Percentiles rank a stretch among this genome's conserved stretches.
phyloP scores from a whole-genome alignment of 2,888 invertebrate genomes.

The Lamproptera curius region DNA sequence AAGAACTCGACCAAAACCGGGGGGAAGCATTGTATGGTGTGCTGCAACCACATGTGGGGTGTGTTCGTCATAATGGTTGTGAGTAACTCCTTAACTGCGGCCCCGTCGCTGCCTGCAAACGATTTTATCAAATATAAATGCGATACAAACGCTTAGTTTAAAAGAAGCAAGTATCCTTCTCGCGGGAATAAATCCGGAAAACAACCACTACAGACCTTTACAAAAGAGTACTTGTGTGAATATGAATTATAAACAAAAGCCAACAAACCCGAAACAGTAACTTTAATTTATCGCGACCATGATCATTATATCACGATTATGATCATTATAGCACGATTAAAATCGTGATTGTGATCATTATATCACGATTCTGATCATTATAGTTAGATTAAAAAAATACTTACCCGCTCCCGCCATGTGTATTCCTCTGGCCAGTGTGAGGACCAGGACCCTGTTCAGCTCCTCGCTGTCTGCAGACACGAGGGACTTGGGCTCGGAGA shows the following conservation, averaged over 20 bases:
- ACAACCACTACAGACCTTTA: no score
- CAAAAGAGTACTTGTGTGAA: neutral
- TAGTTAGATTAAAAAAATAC: no score
- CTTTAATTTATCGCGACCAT: no score
- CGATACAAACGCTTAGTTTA: no score
- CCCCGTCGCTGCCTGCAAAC: constrained; percentile 75
- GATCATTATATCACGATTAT: no score
- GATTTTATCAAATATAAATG: neutral
- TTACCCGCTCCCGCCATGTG: constrained; percentile 91
- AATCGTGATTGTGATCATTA: no score
- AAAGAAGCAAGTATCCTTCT: no score
- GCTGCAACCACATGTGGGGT: constrained; percentile 96
- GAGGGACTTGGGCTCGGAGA: constrained; percentile 94
- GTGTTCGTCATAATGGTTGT: constrained; percentile 95
- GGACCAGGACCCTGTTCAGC: constrained; percentile 93
- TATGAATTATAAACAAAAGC: neutral
- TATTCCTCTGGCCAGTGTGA: constrained; percentile 95
- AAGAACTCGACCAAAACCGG: constrained; percentile 93
- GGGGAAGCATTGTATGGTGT: constrained; percentile 95
- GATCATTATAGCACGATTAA: no score
- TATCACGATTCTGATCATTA: no score
- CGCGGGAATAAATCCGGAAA: no score
- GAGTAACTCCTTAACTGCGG: constrained; percentile 94
- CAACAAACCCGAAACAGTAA: neutral
- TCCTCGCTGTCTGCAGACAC: constrained; percentile 97